Conservation (phyloP, 1,140 invertebrate genomes). For the Drosophila willistoni region DNA sequence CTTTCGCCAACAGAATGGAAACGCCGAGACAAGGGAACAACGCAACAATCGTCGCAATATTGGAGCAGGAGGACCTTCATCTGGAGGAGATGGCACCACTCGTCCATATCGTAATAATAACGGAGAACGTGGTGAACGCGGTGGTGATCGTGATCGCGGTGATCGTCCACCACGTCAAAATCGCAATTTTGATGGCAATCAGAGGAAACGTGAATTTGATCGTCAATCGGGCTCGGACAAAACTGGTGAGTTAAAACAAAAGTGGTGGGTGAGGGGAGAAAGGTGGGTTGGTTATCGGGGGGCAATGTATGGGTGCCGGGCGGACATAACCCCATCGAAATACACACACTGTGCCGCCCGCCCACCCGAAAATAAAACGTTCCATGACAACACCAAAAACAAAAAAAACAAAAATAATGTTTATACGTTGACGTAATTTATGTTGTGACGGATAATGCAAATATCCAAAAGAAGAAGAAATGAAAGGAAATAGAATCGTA, state of each 20-base stretch:
- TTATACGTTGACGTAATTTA: slow-evolving; percentile 14
- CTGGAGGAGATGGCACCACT: slow-evolving; percentile 84
- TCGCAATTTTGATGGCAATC: slow-evolving; percentile 87
- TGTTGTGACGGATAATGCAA: no score
- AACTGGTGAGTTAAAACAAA: slow-evolving; percentile 86
- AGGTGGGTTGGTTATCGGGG: neutral
- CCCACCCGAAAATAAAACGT: slow-evolving; percentile 23
- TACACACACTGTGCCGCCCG: slow-evolving; percentile 12
- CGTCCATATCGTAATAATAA: slow-evolving; percentile 75
- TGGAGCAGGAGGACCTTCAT: slow-evolving; percentile 65
- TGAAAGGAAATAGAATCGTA: no score
- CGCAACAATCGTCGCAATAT: slow-evolving; percentile 89
- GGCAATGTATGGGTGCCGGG: no score
- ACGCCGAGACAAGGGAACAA: slow-evolving; percentile 87
- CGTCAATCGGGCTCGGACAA: slow-evolving; percentile 97
- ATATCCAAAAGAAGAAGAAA: no score
- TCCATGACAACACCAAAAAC: slow-evolving; percentile 44
- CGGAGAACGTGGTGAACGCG: slow-evolving; percentile 31
- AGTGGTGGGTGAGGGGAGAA: neutral
- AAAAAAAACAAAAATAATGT: neutral
- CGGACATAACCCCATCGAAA: slow-evolving; percentile 36
- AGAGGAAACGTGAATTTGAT: slow-evolving; percentile 94
- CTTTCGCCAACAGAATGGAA: slow-evolving; percentile 82
- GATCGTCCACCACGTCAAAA: slow-evolving; percentile 82
- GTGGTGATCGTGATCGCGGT: slow-evolving; percentile 44